Conservation (phyloP, 2,113 vertebrate genomes). For the Amblyopsis rosae region DNA sequence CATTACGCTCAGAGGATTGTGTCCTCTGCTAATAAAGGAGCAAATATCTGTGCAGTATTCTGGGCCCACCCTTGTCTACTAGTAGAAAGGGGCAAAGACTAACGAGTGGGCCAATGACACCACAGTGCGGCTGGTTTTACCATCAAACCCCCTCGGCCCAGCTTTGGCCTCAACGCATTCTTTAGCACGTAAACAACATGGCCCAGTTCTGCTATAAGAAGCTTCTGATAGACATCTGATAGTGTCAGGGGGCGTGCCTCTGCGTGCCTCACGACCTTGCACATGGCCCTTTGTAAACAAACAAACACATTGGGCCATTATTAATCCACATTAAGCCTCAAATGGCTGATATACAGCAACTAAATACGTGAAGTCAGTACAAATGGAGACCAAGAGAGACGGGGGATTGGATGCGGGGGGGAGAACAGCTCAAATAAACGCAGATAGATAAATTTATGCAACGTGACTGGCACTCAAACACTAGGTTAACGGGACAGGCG, state of each 20-base stretch:
- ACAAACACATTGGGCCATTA: slow-evolving; percentile 30
- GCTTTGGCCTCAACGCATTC: neutral
- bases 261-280: slow-evolving; percentile 13
- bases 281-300: slow-evolving; percentile 14
- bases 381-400: slow-evolving; percentile 27
- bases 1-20: neutral
- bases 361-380: slow-evolving; percentile 35
- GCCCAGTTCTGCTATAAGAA: neutral
- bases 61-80: neutral
- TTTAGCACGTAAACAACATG: neutral
- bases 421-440: slow-evolving; percentile 52
- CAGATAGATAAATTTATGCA: slow-evolving; percentile 41
- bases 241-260: slow-evolving; percentile 4
- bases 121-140: neutral
- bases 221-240: slow-evolving; percentile 10
- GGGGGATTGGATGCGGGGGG: slow-evolving; percentile 35
- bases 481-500: slow-evolving; percentile 14
- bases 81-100: slow-evolving; percentile 7
- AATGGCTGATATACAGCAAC: slow-evolving; percentile 28
- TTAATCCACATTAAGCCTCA: slow-evolving; percentile 20
- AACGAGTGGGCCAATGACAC: neutral
- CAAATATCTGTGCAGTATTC: neutral
- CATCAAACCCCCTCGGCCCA: neutral
- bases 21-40: too few relatives aligned
- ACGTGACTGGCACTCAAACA: slow-evolving; percentile 43